These are phyloP conservation scores for Ferdinandea cuprea DNA, from an alignment of 2,888 invertebrate genomes.

Conservation along the genomic window DNA sequence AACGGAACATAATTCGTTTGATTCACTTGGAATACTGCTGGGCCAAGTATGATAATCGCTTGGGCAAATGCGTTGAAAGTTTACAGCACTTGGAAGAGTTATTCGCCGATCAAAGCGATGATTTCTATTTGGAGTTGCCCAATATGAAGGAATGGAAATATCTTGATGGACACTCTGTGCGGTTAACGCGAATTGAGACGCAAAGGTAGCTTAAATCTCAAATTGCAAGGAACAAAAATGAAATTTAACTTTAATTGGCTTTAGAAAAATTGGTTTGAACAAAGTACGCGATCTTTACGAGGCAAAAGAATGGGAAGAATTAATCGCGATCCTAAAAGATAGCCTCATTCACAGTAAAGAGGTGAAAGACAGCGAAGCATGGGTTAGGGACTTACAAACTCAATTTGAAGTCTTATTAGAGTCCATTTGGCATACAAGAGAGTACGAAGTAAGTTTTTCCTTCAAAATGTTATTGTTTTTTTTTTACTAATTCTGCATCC, in stretches of 20 bases:
- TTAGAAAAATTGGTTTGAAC: conserved; percentile 85
- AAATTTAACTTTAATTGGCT: conserved; percentile 75
- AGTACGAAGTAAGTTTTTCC: conserved; percentile 81
- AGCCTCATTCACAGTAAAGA: conserved; percentile 78
- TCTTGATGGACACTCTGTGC: conserved; percentile 83
- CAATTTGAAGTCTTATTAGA: conserved; percentile 85
- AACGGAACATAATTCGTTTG: conserved; percentile 84
- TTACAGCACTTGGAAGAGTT: conserved; percentile 74
- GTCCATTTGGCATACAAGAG: conserved; percentile 86
- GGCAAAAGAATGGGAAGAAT: conserved; percentile 86
- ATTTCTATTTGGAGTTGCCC: conserved; percentile 83
- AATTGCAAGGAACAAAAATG: not conserved
- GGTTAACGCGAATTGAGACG: conserved; percentile 84
- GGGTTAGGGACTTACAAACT: conserved; percentile 76
- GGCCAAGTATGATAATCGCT: conserved; percentile 84
- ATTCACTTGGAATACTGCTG: conserved; percentile 85
- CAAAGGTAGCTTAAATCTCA: conserved; percentile 82
- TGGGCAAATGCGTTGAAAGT: conserved; percentile 84
- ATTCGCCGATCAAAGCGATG: conserved; percentile 76
- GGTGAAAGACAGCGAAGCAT: conserved; percentile 76
- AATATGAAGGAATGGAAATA: conserved; percentile 84
- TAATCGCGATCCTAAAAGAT: conserved; percentile 87
- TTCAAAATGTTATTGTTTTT: not conserved
- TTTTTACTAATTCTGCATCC: not conserved
- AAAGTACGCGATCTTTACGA: conserved; percentile 88